Conservation (phyloP, 2,888 invertebrate species). For the Ariolimax columbianus region DNA sequence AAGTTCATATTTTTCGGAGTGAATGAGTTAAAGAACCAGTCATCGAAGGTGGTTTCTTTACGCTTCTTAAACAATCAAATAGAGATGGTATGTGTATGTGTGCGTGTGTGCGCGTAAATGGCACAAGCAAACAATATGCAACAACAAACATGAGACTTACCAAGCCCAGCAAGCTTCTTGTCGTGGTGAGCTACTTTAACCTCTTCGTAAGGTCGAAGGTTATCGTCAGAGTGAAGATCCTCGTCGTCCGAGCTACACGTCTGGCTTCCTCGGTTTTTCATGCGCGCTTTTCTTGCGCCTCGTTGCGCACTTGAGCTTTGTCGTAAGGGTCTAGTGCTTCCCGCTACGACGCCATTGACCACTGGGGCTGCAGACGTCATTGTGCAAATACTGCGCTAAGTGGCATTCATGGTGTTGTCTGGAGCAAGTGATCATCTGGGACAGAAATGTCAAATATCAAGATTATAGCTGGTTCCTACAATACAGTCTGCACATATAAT, state of each 20-base stretch:
- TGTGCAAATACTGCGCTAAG: slow-evolving; percentile 6
- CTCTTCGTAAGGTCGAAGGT: slow-evolving; percentile 74
- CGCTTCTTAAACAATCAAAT: too few relatives aligned
- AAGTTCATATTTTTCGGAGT: too few relatives aligned
- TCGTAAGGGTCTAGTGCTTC: slow-evolving; percentile 32
- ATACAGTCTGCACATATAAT: neutral
- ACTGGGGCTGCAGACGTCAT: slow-evolving; percentile 34
- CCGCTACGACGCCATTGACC: slow-evolving; percentile 29
- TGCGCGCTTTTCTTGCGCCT: slow-evolving; percentile 58
- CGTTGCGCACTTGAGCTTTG: slow-evolving; percentile 50
- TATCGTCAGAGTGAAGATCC: slow-evolving; percentile 74
- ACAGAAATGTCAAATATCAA: neutral
- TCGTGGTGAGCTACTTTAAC: slow-evolving; percentile 74
- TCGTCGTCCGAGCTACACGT: slow-evolving; percentile 71
- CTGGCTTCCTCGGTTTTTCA: slow-evolving; percentile 64
- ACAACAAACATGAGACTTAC: slow-evolving; percentile 58
- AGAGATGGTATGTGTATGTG: neutral
- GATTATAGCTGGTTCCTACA: neutral
- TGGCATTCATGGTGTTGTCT: slow-evolving; percentile 8
- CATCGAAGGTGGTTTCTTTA: too few relatives aligned
- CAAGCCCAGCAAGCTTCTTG: slow-evolving; percentile 72
- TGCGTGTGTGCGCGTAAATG: neutral
- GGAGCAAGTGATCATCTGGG: neutral
- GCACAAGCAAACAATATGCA: neutral
- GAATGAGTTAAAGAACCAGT: too few relatives aligned